phyloP scores from a whole-genome alignment of 2,888 invertebrate species.

The Bembecia ichneumoniformis region DNA sequence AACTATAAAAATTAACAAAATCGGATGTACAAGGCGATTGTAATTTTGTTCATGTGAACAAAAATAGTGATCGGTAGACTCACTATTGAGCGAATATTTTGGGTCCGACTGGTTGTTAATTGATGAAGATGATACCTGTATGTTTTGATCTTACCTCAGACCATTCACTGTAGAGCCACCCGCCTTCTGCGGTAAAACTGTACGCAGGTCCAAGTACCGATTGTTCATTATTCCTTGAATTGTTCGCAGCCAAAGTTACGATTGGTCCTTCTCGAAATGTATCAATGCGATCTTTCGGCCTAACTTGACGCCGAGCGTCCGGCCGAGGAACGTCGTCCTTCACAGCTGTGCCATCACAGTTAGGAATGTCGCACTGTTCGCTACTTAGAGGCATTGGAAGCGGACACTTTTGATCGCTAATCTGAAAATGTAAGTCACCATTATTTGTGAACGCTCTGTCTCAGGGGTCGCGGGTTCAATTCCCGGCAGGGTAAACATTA shows the following conservation, averaged over 20 bases:
- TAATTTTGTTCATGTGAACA: too few species aligned
- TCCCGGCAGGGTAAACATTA: too few species aligned
- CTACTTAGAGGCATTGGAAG: slow-evolving; percentile 59
- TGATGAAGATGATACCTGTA: too few species aligned
- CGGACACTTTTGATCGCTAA: slow-evolving; percentile 63
- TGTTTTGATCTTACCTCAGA: slow-evolving; percentile 53
- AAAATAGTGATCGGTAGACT: too few species aligned
- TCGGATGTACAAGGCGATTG: too few species aligned
- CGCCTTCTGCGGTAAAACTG: slow-evolving; percentile 49
- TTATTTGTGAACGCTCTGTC: too few species aligned
- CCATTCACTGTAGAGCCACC: slow-evolving; percentile 76
- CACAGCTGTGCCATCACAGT: slow-evolving; percentile 50
- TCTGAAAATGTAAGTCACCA: slow-evolving; percentile 32
- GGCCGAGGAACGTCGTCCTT: slow-evolving; percentile 31
- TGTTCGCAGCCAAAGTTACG: slow-evolving; percentile 42
- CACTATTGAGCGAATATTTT: too few species aligned
- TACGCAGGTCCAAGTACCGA: slow-evolving; percentile 38
- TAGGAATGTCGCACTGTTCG: slow-evolving; percentile 54
- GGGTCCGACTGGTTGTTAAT: too few species aligned
- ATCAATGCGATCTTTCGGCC: slow-evolving; percentile 47
- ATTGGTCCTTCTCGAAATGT: slow-evolving; percentile 55
- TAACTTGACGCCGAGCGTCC: slow-evolving; percentile 54
- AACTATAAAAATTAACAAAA: too few species aligned
- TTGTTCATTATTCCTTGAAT: slow-evolving; percentile 39
- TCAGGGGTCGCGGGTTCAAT: too few species aligned